Conservation (phyloP, 2,888 invertebrate genomes). For the Carabus problematicus region DNA sequence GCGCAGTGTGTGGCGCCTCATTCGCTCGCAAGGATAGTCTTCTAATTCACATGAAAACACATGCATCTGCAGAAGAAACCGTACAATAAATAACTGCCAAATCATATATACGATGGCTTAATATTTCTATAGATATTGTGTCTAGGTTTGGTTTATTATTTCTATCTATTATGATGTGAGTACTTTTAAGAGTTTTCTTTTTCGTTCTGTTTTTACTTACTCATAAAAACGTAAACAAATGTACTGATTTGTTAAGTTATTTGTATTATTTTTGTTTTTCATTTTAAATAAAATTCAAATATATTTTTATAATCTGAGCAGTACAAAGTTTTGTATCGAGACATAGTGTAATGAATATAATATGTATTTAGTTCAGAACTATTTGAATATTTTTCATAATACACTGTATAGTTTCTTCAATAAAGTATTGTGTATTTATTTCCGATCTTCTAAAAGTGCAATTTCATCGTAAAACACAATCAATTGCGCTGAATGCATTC, state of each 20-base stretch:
- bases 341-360: too few relatives aligned
- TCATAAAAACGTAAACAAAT: too few relatives aligned
- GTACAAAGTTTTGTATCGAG: background rate
- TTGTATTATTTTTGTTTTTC: too few relatives aligned
- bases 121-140: slow-evolving; percentile 6
- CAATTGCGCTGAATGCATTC: too few relatives aligned
- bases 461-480: too few relatives aligned
- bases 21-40: slow-evolving; percentile 67
- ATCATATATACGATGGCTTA: background rate
- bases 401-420: too few relatives aligned
- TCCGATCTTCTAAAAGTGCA: too few relatives aligned
- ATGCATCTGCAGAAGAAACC: slow-evolving; percentile 49
- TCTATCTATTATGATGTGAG: slow-evolving; percentile 3
- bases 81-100: slow-evolving; percentile 9
- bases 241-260: too few relatives aligned
- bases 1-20: slow-evolving; percentile 68
- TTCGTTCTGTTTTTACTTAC: too few relatives aligned
- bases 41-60: slow-evolving; percentile 67
- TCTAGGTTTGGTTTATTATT: background rate
- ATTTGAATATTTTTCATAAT: too few relatives aligned
- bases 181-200: background rate
- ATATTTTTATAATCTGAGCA: slow-evolving; percentile 13
- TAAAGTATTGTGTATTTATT: too few relatives aligned
- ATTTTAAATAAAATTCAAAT: background rate
- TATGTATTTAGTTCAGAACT: too few relatives aligned